Base-by-base conservation (phyloP, 2,797 vertebrate species). In the Cuniculus paca region DNA sequence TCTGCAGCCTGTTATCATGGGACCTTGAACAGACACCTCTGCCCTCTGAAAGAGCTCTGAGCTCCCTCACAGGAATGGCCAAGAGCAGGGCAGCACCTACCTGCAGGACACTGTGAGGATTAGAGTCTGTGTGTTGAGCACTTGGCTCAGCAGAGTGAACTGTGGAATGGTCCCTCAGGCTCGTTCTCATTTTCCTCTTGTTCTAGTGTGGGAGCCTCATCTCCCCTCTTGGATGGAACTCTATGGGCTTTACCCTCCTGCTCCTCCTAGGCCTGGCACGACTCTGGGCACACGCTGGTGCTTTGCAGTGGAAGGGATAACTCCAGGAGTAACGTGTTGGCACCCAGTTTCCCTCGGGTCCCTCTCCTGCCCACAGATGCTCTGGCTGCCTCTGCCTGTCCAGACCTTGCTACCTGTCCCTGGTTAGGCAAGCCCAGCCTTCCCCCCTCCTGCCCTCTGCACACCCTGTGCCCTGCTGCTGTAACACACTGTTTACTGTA, bases 201-300 rank as follows among this genome's bases (percentile, higher is more conserved):
- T 68, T 86, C 70, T 34, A 9, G 22, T 2, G 0, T 74, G 52
- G 17, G n/a, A 4, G n/a, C 48, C 92, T 91, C 82, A 28, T 70
- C 81, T 82, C 50, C 61, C 50, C 24, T 75, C 6, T 56, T 83
- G 28, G 42, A 45, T 34, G 39, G 42, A 50, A 39, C 11, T 42
- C 56, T 36, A 6, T 0, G 36, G 2, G 9, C 42, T 91, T 34
- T 0, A 0, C 19, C 26, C 42, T 91, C 61, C 45, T 68, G 70
- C 60, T 60, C 42, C 42, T 90, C 45, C 0, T 9, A 50, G 58
- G 50, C 80, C 92, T 75, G 12, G 31, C 16, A 24, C 28, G 52
- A 26, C 0, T 0, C 63, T 42, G 34, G 36, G 26, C 54, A 22
- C 14, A 54, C 60, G 39, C 52, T 0, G 0, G 17, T 17, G 34